These are phyloP conservation scores for Tarsius wallacei DNA, from an alignment of 2,797 vertebrate genomes.

Conservation along the genomic window DNA sequence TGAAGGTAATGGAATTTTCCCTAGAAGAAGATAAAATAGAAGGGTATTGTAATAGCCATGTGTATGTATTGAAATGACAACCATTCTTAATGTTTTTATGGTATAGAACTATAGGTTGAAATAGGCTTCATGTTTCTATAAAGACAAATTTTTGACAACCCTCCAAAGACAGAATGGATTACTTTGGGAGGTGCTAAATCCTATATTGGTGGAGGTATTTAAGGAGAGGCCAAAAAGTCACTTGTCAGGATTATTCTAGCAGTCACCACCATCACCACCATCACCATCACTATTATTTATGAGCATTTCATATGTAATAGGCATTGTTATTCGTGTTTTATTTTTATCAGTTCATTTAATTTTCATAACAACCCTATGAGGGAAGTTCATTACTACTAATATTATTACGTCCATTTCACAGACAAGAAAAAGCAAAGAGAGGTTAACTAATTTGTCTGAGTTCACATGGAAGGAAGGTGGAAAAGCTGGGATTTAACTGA, in stretches of 20 bases:
- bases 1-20: constrained; percentile 14
- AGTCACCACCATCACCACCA: not conserved
- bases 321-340: not conserved
- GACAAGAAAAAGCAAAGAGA: constrained; percentile 31
- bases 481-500: constrained; percentile 48
- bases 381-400: not conserved
- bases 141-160: constrained; percentile 23
- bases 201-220: not conserved
- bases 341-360: constrained; percentile 62
- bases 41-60: not conserved
- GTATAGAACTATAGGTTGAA: constrained; percentile 27
- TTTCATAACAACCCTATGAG: not conserved
- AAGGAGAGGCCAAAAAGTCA: not conserved
- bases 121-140: constrained; percentile 5
- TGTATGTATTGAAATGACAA: not conserved
- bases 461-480: not conserved
- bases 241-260: not conserved
- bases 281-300: not conserved
- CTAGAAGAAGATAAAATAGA: not conserved
- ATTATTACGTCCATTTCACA: constrained; percentile 19
- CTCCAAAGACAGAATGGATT: not conserved
- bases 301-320: not conserved
- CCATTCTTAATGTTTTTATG: constrained; percentile 17
- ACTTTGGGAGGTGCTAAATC: not conserved
- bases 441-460: not conserved